Percentiles rank a stretch among this genome's conserved stretches.
These are phyloP conservation scores for Volucella inflata DNA, from an alignment of 2,888 invertebrate genomes.

Conservation along the genomic window DNA sequence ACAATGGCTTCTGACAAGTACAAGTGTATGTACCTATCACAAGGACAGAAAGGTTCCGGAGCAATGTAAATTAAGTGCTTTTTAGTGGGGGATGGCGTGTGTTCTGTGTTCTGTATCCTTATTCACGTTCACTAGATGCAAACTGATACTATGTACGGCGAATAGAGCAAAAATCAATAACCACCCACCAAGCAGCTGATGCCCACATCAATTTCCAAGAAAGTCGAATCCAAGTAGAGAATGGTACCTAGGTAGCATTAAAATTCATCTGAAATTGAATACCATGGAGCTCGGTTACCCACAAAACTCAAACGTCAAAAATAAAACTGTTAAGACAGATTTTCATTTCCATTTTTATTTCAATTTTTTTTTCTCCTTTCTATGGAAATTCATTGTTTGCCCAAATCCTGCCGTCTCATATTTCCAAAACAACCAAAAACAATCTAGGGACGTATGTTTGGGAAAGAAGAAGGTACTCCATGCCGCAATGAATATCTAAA, in stretches of 20 bases:
- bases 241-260: slow-evolving; percentile 12
- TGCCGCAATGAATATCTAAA: slow-evolving; percentile 73
- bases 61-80: slow-evolving; percentile 73
- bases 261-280: slow-evolving; percentile 44
- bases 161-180: slow-evolving; percentile 61
- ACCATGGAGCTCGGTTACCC: slow-evolving; percentile 51
- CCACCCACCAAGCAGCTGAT: slow-evolving; percentile 54
- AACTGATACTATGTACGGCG: slow-evolving; percentile 30
- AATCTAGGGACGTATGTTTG: background rate
- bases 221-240: background rate
- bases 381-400: slow-evolving; percentile 43
- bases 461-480: slow-evolving; percentile 9
- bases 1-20: slow-evolving; percentile 54
- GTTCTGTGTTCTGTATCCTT: slow-evolving; percentile 2
- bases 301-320: slow-evolving; percentile 65
- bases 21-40: slow-evolving; percentile 39
- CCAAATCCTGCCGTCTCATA: slow-evolving; percentile 48
- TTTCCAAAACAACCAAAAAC: slow-evolving; percentile 48
- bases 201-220: slow-evolving; percentile 39
- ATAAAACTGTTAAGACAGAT: slow-evolving; percentile 39
- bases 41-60: slow-evolving; percentile 16
- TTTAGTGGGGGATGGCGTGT: slow-evolving; percentile 6
- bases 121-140: slow-evolving; percentile 59
- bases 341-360: background rate
- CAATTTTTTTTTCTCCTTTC: background rate